Evolutionary conservation across 1,140 invertebrate species (phyloP), one percentile per base, ranked within the genome.

Genomic region (Carposina sasakii): DNA sequence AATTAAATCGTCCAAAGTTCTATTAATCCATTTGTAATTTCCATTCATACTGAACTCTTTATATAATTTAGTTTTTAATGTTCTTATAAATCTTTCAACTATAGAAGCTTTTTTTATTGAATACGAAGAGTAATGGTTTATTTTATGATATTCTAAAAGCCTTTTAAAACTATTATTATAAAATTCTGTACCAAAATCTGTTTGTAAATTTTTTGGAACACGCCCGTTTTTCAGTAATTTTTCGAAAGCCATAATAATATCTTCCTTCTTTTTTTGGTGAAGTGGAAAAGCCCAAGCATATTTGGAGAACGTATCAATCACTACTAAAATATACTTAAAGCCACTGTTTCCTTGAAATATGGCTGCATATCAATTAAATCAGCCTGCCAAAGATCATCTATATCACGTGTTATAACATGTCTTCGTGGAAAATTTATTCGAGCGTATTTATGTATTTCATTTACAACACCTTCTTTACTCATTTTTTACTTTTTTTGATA

Each of bases 251-350:
- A 46, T 23, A 16, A 50, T 55, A 3, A 84, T 65, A 36, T 73
- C 58, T 54, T 48, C 46, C 37, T 55, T 74, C 41, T 48, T 81
- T 71, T 88, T 88, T 10, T 52, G 71, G 75, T 85, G 85, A 21
- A 88, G 13, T 4, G 81, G 72, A 19, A 71, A 30, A n/a, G 69
- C 71, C 72, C 71, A 87, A 16, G 77, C 74, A 60, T 64, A 81
- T 67, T 86, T 87, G 40, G 67, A 72, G 60, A 85, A 86, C 19
- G 58, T 53, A 61, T 87, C 78, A 46, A 88, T 87, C 3, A 85
- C 66, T 17, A 67, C 76, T 41, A 88, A 53, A 21, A 88, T 60
- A 54, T 81, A 87, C 47, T 73, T 74, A 57, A 61, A 76, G 20
- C 67, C 65, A 31, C 67, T 60, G 67, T 88, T 87, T 60, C 17